These are phyloP conservation scores for Pelosia muscerda DNA, from an alignment of 2,888 invertebrate species.

Conservation along the genomic window DNA sequence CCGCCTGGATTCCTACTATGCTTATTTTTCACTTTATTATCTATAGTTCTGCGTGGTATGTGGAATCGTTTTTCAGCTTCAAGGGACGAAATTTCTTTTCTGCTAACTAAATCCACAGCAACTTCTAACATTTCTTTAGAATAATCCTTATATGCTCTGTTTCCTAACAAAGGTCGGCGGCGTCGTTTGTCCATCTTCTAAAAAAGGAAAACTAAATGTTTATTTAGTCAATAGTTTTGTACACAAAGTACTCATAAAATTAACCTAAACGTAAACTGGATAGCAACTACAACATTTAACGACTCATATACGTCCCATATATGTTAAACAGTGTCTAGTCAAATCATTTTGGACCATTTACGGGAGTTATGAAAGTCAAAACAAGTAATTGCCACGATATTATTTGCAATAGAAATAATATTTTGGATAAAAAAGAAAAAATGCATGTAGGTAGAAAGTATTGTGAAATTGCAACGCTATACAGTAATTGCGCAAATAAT, in stretches of 20 bases:
- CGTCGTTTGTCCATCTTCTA: conserved; percentile 18
- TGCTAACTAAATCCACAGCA: conserved; percentile 23
- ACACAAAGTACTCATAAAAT: conserved; percentile 5
- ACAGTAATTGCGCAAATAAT: conserved; percentile 23
- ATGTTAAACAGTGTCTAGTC: conserved; percentile 17
- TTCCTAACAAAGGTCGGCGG: background rate
- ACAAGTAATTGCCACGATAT: conserved; percentile 22
- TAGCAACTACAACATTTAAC: conserved; percentile 5
- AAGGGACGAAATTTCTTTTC: conserved; percentile 13
- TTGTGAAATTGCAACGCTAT: conserved; percentile 23
- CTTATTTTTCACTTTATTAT: conserved; percentile 38
- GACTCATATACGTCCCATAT: conserved; percentile 1
- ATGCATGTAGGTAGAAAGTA: conserved; percentile 18
- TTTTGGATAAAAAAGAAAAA: conserved; percentile 4
- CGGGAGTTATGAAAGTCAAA: conserved; percentile 17
- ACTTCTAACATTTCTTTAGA: conserved; percentile 29
- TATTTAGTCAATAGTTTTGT: conserved; percentile 6
- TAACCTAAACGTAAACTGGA: conserved; percentile 9
- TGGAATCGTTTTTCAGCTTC: conserved; percentile 33
- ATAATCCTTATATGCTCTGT: conserved; percentile 17
- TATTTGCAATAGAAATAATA: conserved; percentile 8
- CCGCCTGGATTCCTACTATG: conserved; percentile 28
- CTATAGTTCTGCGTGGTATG: conserved; percentile 31
- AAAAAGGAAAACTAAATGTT: conserved; percentile 22
- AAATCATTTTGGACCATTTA: conserved; percentile 22